Percentiles rank a stretch among this genome's conserved stretches.
Evolutionary conservation across 1,140 invertebrate genomes (phyloP).

Genomic region (Magallana angulata): DNA sequence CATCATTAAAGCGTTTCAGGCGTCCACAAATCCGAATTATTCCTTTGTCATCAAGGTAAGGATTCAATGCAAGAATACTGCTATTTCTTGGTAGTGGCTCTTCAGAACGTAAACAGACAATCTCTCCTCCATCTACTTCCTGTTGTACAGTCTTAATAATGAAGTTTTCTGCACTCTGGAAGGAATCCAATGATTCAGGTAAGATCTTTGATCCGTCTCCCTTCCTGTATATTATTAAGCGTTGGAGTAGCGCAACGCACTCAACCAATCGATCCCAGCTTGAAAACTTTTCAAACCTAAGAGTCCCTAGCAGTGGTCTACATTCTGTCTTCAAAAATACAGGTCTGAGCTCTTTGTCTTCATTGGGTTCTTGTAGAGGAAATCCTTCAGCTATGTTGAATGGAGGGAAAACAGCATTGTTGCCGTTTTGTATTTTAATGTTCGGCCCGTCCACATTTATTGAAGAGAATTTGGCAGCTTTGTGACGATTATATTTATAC

Average conservation of each 20-base stretch:
- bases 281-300: conserved; percentile 1
- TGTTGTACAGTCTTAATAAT: conserved; percentile 45
- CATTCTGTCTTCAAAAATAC: neutral
- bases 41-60: conserved; percentile 34
- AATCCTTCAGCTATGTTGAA: neutral
- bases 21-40: neutral
- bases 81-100: conserved; percentile 20
- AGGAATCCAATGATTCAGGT: neutral
- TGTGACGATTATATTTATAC: conserved; percentile 45
- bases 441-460: conserved; percentile 52
- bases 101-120: conserved; percentile 12
- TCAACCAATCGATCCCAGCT: neutral
- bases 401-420: conserved; percentile 47
- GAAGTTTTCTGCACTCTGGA: neutral
- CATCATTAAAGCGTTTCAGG: neutral
- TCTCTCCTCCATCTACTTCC: conserved; percentile 18
- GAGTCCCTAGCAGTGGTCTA: neutral
- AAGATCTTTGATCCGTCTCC: neutral
- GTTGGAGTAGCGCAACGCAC: neutral
- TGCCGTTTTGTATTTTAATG: conserved; percentile 46
- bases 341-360: conserved; percentile 42
- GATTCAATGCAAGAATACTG: neutral
- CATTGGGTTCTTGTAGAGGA: conserved; percentile 8
- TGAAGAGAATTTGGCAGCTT: conserved; percentile 51
- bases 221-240: neutral